Evolutionary conservation across 2,113 vertebrate species (phyloP).

Genomic region (Vulpes vulpes): DNA sequence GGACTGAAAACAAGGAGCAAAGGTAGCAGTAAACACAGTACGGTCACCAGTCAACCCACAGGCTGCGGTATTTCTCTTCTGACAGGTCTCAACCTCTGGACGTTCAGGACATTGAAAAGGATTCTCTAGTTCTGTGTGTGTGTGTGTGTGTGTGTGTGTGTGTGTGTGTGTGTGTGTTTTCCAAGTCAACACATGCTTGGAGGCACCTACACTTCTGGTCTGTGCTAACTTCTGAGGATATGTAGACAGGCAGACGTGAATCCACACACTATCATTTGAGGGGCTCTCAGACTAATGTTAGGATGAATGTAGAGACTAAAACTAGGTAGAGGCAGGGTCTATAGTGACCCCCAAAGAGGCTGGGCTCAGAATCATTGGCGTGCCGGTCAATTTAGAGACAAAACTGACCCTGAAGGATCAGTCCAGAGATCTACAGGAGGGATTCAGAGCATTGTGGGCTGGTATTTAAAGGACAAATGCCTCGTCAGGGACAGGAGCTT

Average conservation of each 20-base stretch:
- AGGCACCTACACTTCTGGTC: not conserved
- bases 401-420: not conserved
- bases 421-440: not conserved
- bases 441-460: not conserved
- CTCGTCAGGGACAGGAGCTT: not conserved
- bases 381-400: not conserved
- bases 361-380: not conserved
- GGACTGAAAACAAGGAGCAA: slow-evolving; percentile 43
- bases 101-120: not conserved
- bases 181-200: not conserved
- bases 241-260: not conserved
- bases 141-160: not conserved
- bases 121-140: not conserved
- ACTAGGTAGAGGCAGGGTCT: not conserved
- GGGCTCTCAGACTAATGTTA: not conserved
- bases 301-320: not conserved
- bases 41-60: not conserved
- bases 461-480: slow-evolving; percentile 35
- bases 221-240: not conserved
- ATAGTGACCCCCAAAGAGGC: not conserved
- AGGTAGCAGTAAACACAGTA: slow-evolving; percentile 12
- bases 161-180: not conserved
- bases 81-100: not conserved
- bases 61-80: not conserved
- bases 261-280: not conserved